Conservation (phyloP, 1,140 invertebrate genomes). For the Anoplophora glabripennis region DNA sequence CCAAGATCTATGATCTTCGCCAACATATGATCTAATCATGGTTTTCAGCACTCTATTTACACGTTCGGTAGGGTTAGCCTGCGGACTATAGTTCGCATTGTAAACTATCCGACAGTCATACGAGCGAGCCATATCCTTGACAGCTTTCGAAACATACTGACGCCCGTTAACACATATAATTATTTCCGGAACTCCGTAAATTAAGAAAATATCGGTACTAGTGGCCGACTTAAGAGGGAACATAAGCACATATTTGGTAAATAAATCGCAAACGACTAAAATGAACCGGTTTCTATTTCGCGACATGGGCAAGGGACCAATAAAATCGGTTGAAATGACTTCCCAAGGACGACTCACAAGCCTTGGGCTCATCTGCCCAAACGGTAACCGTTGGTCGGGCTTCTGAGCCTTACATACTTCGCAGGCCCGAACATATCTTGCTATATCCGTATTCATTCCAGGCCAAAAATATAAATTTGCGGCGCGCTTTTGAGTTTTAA, state of each 20-base stretch:
- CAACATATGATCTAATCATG: no score
- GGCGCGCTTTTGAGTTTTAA: conserved; percentile 28
- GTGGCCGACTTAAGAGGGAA: conserved; percentile 14
- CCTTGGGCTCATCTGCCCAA: conserved; percentile 4
- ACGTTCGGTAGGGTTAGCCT: no score
- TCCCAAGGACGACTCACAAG: conserved; percentile 5
- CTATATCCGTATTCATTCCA: conserved; percentile 26
- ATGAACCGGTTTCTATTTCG: conserved; percentile 35
- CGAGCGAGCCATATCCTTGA: no score
- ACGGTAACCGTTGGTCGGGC: not conserved
- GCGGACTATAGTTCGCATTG: no score
- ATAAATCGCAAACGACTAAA: conserved; percentile 38
- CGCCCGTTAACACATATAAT: no score
- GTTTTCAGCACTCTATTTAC: no score
- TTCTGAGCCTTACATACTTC: conserved; percentile 13
- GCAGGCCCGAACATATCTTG: conserved; percentile 20
- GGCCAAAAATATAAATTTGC: conserved; percentile 38
- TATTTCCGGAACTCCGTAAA: no score
- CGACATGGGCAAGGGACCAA: conserved; percentile 38
- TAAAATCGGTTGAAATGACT: conserved; percentile 38
- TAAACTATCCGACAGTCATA: no score
- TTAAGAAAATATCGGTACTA: no score
- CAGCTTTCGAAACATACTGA: no score
- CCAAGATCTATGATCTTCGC: no score
- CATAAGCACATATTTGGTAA: conserved; percentile 16